Conservation (phyloP, 2,888 invertebrate species). For the Ormia ochracea region DNA sequence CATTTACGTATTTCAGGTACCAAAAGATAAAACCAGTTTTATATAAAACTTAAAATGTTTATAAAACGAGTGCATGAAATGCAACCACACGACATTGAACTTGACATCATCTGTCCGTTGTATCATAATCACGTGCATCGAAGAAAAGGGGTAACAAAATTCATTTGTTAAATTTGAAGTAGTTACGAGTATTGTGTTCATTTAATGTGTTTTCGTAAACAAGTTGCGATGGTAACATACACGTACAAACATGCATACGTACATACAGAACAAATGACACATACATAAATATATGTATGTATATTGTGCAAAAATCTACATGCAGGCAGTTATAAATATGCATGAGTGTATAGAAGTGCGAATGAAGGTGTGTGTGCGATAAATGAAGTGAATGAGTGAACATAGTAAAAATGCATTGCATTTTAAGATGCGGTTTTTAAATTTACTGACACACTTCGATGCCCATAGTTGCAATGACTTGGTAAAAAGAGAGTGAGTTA, state of each 20-base stretch:
- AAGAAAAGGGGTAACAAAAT: constrained; percentile 20
- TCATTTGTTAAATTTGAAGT: background rate
- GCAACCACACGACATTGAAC: constrained; percentile 57
- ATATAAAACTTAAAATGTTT: background rate
- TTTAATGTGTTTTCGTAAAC: constrained; percentile 22
- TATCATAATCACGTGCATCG: constrained; percentile 44
- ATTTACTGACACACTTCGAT: too few species aligned
- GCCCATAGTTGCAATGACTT: too few species aligned
- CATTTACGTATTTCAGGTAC: background rate
- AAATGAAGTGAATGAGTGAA: too few species aligned
- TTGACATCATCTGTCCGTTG: constrained; percentile 41
- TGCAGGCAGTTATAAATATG: too few species aligned
- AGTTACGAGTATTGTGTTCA: constrained; percentile 9
- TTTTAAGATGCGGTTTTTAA: too few species aligned
- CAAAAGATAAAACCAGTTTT: constrained; percentile 42
- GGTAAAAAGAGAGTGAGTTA: too few species aligned
- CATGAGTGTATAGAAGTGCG: too few species aligned
- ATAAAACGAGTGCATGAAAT: constrained; percentile 37
- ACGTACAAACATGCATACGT: too few species aligned
- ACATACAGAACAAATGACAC: too few species aligned
- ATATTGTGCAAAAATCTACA: background rate
- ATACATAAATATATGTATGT: background rate
- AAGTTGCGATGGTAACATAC: constrained; percentile 21
- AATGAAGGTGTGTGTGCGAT: too few species aligned
- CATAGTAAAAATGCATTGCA: too few species aligned